Evolutionary conservation across 2,113 vertebrate genomes (phyloP), one percentile per base, ranked within the genome.

Genomic region (Leptodactylus fuscus): DNA sequence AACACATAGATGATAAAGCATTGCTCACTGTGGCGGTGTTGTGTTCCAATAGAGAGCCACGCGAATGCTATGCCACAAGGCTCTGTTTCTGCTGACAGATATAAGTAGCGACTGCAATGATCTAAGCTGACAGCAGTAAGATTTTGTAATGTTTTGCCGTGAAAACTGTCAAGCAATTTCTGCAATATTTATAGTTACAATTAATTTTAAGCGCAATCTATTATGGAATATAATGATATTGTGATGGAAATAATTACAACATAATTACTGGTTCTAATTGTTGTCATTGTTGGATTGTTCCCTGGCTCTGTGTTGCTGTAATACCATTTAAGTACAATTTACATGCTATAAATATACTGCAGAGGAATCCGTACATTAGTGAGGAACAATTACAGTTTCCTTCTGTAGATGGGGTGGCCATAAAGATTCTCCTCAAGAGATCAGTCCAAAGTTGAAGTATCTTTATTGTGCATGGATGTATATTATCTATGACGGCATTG

Each of bases 201-300:
- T 29, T 62, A 2, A 1, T 62, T 27, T 75, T 24, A 75, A n/a
- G 44, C 10, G 48, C 20, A n/a, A 38, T 38, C 18, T 62, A 62
- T 62, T 13, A 62, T 62, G 24, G n/a, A 58, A 29, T 62, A 13
- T 24, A 62, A 62, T 62, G 58, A 12, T 62, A 29, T 62, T 27
- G 27, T 62, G 58, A 62, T 62, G 58, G 12, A n/a, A 62, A 62
- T 62, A 62, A 62, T 62, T 62, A 62, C 29, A 62, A 62, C 12
- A 62, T 62, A 62, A 62, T 62, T 62, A 24, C 58, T 27, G 58
- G 58, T 13, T 62, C 7, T 62, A 62, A 62, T 62, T 62, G 58
- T 29, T 62, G 58, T 62, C 24, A 62, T 24, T 62, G 58, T 15
- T 29, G 58, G 58, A 62, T 29, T 5, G 24, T 62, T 62, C 58